Evolutionary conservation across 2,797 vertebrate genomes (phyloP), one percentile per base, ranked within the genome.

Genomic region (Eulemur rubriventer): DNA sequence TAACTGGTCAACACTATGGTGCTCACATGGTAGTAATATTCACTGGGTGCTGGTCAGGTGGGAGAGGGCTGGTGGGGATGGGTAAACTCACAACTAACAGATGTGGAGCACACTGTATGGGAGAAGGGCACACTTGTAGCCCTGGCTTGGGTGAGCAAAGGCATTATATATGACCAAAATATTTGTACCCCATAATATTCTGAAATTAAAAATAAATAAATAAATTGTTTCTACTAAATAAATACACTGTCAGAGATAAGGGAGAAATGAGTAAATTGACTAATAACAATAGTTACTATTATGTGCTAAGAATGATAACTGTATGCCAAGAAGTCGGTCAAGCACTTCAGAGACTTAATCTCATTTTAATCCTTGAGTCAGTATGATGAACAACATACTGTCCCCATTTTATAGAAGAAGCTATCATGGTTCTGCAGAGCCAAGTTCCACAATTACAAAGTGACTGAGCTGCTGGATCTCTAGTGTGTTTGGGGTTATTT

Each of bases 341-440:
- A 72, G 67, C 38, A 30, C 9, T 93, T 65, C 18, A 65, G 12
- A 94, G 26, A 80, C 20, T 81, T 81, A 43, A 76, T 85, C 11
- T 91, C 35, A 59, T 72, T 86, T 85, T 80, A 91, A 24, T 75
- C 30, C 18, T 85, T 93, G 46, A 93, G 91, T 72, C 81, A 91
- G 69, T 12, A 26, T 87, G 35, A 72, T 65, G 35, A n/a, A 96
- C 22, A 87, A 41, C 65, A 63, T 24, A 50, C 4, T 72, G 11
- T 35, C 5, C 24, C 10, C 10, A 30, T 92, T 61, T 92, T 38
- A 79, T 9, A 86, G 76, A 75, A 48, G 63, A 72, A 26, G 10
- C 35, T 48, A 13, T 38, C 17, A 0, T 16, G n/a, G 41, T 8
- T 89, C 91, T 89, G 43, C 70, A 35, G 82, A 46, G 24, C 2